Percentiles rank a stretch among this genome's conserved stretches.
Conservation (phyloP, 2,113 vertebrate genomes). For the Neogale vison region DNA sequence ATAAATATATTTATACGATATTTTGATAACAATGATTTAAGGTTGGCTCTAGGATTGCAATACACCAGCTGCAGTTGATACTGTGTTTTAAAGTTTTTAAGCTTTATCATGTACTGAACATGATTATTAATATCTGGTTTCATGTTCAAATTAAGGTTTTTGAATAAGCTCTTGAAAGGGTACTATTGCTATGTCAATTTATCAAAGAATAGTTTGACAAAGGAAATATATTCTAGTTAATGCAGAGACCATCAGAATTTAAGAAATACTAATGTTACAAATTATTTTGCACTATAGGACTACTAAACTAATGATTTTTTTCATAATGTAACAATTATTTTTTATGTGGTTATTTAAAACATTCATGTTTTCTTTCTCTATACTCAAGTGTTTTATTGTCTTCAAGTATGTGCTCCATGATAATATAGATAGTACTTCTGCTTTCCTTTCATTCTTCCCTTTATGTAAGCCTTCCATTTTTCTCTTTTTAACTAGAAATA, state of each 20-base stretch:
- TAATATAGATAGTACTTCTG: background rate
- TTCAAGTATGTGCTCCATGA: background rate
- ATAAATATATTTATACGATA: background rate
- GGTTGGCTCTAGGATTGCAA: background rate
- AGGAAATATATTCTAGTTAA: background rate
- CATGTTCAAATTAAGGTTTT: background rate
- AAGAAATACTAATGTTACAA: constrained; percentile 1
- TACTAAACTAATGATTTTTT: constrained; percentile 35
- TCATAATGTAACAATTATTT: background rate
- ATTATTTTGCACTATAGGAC: constrained; percentile 5
- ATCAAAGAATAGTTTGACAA: constrained; percentile 13
- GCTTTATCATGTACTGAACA: background rate
- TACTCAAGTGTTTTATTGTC: background rate
- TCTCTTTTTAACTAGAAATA: background rate
- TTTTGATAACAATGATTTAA: background rate
- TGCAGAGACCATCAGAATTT: background rate
- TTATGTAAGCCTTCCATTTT: background rate
- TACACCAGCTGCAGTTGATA: background rate
- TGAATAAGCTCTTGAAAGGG: background rate
- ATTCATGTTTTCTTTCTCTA: background rate
- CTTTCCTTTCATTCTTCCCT: background rate
- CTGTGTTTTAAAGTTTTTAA: background rate
- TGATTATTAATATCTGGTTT: background rate
- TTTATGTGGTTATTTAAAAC: background rate
- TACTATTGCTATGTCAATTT: background rate